phyloP scores from a whole-genome alignment of 2,113 vertebrate genomes.

The Amazona guildingii region DNA sequence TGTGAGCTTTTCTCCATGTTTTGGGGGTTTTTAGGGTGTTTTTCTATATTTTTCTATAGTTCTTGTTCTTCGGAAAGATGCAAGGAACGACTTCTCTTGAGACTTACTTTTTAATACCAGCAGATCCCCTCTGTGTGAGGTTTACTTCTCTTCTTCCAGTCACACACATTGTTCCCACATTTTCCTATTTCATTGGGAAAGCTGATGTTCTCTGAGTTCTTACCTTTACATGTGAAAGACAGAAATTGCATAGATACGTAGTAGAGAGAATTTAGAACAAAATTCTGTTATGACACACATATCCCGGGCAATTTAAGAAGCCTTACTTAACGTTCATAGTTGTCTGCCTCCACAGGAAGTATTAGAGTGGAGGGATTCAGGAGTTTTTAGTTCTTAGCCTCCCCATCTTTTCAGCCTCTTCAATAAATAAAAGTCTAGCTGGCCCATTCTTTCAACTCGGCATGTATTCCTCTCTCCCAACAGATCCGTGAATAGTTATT shows the following conservation, averaged over 20 bases:
- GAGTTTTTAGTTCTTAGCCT: background rate
- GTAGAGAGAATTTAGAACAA: background rate
- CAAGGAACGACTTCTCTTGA: background rate
- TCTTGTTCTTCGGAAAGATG: background rate
- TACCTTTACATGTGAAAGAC: background rate
- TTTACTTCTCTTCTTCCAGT: background rate
- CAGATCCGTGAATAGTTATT: background rate
- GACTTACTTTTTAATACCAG: background rate
- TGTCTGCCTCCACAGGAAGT: background rate
- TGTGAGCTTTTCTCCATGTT: background rate
- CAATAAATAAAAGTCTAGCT: background rate
- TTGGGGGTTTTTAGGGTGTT: accelerated
- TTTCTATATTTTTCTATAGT: background rate
- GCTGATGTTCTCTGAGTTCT: background rate
- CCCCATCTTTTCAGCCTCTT: background rate
- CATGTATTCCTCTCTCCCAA: background rate
- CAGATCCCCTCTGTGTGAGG: background rate
- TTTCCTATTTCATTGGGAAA: background rate
- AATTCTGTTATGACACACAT: background rate
- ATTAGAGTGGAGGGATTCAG: background rate
- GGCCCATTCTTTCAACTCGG: background rate
- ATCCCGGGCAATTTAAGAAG: background rate
- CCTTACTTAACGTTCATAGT: background rate
- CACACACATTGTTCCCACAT: background rate
- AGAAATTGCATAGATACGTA: background rate